Evolutionary conservation across 2,888 invertebrate species (phyloP).

Genomic region (Lasiommata megera): DNA sequence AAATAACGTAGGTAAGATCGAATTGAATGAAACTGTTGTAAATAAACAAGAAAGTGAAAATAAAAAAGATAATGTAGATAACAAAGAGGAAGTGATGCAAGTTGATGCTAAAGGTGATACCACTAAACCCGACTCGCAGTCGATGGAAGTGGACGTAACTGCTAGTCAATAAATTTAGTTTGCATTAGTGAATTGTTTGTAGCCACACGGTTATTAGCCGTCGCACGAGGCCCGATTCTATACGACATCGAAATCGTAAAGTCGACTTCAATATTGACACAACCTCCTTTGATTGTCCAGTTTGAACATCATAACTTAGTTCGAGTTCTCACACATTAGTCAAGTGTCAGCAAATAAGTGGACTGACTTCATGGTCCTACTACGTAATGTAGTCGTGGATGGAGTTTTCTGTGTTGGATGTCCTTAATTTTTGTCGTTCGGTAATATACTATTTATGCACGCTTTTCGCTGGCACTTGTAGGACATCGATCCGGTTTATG

Average conservation of each 20-base stretch:
- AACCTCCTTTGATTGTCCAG: too few relatives aligned
- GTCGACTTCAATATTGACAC: too few relatives aligned
- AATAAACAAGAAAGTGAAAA: constrained; percentile 40
- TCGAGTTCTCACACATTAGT: neutral
- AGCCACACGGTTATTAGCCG: constrained; percentile 50
- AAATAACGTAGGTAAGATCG: constrained; percentile 27
- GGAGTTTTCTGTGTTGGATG: too few relatives aligned
- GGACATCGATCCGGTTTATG: too few relatives aligned
- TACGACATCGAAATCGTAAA: neutral
- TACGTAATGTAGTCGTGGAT: too few relatives aligned
- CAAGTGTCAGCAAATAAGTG: too few relatives aligned
- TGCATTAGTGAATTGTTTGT: constrained; percentile 66
- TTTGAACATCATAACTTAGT: too few relatives aligned
- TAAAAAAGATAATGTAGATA: constrained; percentile 40
- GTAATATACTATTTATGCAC: too few relatives aligned
- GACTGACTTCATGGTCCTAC: too few relatives aligned
- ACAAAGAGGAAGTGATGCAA: constrained; percentile 41
- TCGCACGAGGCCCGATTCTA: constrained; percentile 45
- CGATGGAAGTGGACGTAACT: constrained; percentile 75
- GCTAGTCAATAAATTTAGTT: constrained; percentile 77
- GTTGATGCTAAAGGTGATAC: constrained; percentile 43
- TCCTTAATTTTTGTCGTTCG: too few relatives aligned
- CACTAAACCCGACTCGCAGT: constrained; percentile 48
- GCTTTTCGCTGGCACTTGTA: too few relatives aligned
- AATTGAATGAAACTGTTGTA: constrained; percentile 34